Evolutionary conservation across 2,113 vertebrate genomes (phyloP).

Genomic region (Eretmochelys imbricata): DNA sequence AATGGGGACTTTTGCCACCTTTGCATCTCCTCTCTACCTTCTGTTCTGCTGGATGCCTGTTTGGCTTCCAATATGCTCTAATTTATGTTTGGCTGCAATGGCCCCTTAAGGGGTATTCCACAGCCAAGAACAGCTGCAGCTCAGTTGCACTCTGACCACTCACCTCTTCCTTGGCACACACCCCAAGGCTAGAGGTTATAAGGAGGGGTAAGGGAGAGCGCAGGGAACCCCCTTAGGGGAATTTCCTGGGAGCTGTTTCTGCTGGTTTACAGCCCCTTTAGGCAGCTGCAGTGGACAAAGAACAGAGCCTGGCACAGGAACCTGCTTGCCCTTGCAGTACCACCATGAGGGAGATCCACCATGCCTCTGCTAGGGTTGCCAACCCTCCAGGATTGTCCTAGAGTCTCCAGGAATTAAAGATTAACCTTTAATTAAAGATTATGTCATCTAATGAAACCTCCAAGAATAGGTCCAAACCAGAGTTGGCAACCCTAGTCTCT

Average conservation of each 20-base stretch:
- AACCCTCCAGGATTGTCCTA: no score
- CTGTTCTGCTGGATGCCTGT: not conserved
- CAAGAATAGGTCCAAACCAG: no score
- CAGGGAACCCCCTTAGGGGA: not conserved
- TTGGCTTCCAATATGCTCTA: not conserved
- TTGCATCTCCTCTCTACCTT: not conserved
- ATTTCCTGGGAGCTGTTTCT: no score
- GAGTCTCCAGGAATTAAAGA: no score
- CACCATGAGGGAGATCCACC: not conserved
- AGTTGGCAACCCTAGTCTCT: no score
- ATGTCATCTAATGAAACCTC: no score
- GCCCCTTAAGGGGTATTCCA: not conserved
- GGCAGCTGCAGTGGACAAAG: not conserved
- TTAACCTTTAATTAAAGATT: no score
- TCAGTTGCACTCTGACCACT: not conserved
- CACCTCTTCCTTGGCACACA: not conserved
- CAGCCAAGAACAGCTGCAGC: not conserved
- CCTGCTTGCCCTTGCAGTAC: not conserved
- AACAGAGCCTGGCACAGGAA: not conserved
- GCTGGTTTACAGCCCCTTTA: not conserved
- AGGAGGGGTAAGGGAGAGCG: fast-evolving
- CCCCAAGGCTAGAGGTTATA: not conserved
- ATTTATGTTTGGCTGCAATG: not conserved
- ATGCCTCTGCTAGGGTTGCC: not conserved
- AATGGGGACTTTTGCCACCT: not conserved